A percentile compares a stretch with the other conserved stretches of the same genome.
These are phyloP conservation scores for Peromyscus aztecus DNA, from an alignment of 2,797 vertebrate genomes.

Conservation along the genomic window DNA sequence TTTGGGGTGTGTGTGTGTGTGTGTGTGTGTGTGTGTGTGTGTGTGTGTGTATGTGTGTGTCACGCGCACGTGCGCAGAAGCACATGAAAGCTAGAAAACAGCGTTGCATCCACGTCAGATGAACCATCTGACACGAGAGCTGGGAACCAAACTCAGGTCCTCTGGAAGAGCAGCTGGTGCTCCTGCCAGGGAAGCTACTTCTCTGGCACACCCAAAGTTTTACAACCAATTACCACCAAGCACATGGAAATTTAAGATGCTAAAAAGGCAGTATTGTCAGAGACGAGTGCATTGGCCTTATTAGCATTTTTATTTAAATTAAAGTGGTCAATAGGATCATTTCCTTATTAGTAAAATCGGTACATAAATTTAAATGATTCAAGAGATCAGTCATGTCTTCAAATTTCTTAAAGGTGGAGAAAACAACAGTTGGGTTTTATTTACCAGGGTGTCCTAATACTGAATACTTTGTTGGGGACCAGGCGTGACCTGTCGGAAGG, in stretches of 20 bases:
- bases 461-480: not conserved
- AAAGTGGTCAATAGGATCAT: not conserved
- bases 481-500: no score
- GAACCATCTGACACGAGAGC: not conserved
- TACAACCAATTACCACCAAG: conserved; percentile 18
- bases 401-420: conserved; percentile 1
- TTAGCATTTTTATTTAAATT: conserved; percentile 69
- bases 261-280: conserved; percentile 52
- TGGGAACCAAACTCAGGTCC: not conserved
- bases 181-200: no score
- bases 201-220: not conserved
- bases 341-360: conserved; percentile 50
- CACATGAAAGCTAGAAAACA: not conserved
- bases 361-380: not conserved
- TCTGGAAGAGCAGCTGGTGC: no score
- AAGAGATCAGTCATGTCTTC: not conserved
- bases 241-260: conserved; percentile 63
- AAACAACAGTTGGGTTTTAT: conserved; percentile 12
- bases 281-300: conserved; percentile 53
- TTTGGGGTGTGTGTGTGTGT: not conserved
- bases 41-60: no score
- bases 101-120: rapidly evolving
- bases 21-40: not conserved
- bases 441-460: not conserved
- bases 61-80: not conserved